phyloP scores from a whole-genome alignment of 23 tunicate genomes.

The Phallusia fumigata region DNA sequence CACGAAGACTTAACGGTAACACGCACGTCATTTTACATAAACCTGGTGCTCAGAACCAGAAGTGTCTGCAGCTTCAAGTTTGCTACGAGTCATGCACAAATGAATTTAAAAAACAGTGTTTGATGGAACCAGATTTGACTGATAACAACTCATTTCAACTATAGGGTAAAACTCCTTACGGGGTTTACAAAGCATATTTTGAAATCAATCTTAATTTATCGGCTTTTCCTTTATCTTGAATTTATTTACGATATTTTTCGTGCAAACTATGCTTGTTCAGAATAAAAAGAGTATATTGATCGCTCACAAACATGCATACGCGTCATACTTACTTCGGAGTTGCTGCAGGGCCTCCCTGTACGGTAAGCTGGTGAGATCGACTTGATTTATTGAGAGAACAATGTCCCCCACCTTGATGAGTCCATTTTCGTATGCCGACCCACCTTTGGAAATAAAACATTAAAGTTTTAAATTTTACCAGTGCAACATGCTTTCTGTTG shows the following conservation, averaged over 20 bases:
- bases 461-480: neutral
- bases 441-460: conserved; percentile 22
- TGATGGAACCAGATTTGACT: too few species aligned
- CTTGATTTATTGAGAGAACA: conserved; percentile 51
- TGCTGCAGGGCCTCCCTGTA: conserved; percentile 59
- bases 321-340: conserved; percentile 37
- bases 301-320: too few species aligned
- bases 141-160: too few species aligned
- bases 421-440: conserved; percentile 64
- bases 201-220: too few species aligned
- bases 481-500: neutral
- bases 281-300: too few species aligned
- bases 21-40: neutral
- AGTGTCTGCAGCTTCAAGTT: too few species aligned
- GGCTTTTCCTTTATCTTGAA: neutral
- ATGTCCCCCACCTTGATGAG: conserved; percentile 71
- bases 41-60: too few species aligned
- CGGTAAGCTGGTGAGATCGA: conserved; percentile 22
- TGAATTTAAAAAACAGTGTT: too few species aligned
- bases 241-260: too few species aligned
- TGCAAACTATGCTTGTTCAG: too few species aligned
- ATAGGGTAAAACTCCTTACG: too few species aligned
- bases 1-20: neutral
- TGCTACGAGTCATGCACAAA: neutral
- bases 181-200: too few species aligned